Evolutionary conservation across 2,888 invertebrate species (phyloP), one percentile per base, ranked within the genome.

Genomic region (Meiosimyza platycephala): DNA sequence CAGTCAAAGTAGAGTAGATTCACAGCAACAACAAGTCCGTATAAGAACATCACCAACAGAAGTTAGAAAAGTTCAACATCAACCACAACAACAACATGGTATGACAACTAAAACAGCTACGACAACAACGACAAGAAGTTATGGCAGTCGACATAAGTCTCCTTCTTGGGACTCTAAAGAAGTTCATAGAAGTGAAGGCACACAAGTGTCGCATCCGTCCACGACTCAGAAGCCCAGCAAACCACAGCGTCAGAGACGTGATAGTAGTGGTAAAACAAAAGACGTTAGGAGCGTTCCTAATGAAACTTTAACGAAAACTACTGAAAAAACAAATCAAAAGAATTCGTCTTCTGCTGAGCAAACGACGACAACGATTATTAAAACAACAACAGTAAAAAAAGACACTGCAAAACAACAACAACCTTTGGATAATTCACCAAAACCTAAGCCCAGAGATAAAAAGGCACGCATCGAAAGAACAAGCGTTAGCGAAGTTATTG

Each of bases 71-170:
- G 9, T 50, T 1, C 73, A 75, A 76, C 73, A 75, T 33, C 62
- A 76, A 65, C 1, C 52, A 3, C 68, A 73, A 72, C 66, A 63
- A 76, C 76, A 59, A 80, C 78, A 76, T 88, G 77, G 82, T 88
- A 71, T 84, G 86, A 62, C 88, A 87, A 79, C 88, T 87, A 79
- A 63, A 77, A 73, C 74, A 28, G 77, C 76, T 60, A 81, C 78
- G 74, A 81, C 78, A 48, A 78, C 80, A 51, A 78, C 79, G 51
- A 73, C 68, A 18, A 70, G 13, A 66, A 68, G 54, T 16, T 16
- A 71, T 60, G 77, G 76, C 73, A 77, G 76, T 71, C 69, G 15
- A 75, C 73, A 67, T n/a, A 85, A 81, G 78, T 82, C 85, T 80
- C 82, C 83, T 76, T 80, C 82, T 78, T 79, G 81, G 82, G 81